Evolutionary conservation across 2,797 vertebrate species (phyloP), one percentile per base, ranked within the genome.

Genomic region (Leptoclinus maculatus): DNA sequence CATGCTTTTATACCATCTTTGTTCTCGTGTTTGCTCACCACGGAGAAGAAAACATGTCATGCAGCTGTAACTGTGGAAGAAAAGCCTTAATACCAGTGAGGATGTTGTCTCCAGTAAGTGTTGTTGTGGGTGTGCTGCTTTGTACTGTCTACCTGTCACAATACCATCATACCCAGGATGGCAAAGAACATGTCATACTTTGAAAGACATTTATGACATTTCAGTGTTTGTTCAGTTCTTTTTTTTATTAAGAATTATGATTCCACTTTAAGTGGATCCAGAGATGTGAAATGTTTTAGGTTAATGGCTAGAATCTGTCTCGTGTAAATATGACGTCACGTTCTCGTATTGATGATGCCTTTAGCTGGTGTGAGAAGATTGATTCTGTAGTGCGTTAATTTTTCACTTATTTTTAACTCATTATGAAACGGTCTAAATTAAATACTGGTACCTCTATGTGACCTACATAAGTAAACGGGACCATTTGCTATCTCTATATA

Each of bases 1-100:
- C 72, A 60, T 57, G 69, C 78, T 82, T 83, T 77, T 80, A 32
- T 66, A 47, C 23, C 9, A 75, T 38, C 80, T 82, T 73, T 84
- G 43, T 84, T 83, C 63, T 76, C 41, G 38, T 75, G 65, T 64
- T 23, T 57, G 27, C 70, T 29, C 29, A 62, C 25, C 9, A 3
- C 43, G 47, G 14, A 19, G 76, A 54, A 66, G 38, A 71, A 75
- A 86, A 41, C 38, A 36, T 67, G 54, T 29, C 47, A 47, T 39
- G 19, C 43, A 51, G 64, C 63, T 76, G 47, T 54, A 51, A 56
- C 45, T n/a, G 29, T 51, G 25, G 16, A 25, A 43, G 27, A 16
- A 54, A 51, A 59, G 32, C 36, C 2, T 34, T n/a, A 57, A 25
- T 2, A 21, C 29, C 5, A 12, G 17, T 14, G n/a, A 58, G 58